Percentiles rank a stretch among this genome's conserved stretches.
Conservation (phyloP, 2,888 invertebrate species). For the Platypus cylindrus region DNA sequence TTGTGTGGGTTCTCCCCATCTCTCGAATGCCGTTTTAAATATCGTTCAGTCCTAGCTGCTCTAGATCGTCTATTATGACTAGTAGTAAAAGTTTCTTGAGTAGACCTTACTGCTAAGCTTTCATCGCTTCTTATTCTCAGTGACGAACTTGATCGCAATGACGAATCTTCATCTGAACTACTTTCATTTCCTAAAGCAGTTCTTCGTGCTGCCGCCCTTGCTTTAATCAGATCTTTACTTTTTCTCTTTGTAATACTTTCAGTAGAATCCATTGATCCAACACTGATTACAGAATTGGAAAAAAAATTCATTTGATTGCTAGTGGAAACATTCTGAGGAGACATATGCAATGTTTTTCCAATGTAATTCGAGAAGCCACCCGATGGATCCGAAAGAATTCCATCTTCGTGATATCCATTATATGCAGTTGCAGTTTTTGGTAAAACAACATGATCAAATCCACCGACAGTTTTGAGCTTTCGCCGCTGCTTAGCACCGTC, state of each 20-base stretch:
- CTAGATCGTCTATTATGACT: conserved; percentile 52
- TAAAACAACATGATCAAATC: conserved; percentile 53
- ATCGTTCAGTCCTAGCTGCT: conserved; percentile 67
- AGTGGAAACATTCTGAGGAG: conserved; percentile 28
- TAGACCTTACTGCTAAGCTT: conserved; percentile 42
- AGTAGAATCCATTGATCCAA: conserved; percentile 32
- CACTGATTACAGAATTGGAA: conserved; percentile 25
- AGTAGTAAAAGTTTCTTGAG: conserved; percentile 31
- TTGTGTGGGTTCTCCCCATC: conserved; percentile 48
- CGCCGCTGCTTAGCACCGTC: conserved; percentile 41
- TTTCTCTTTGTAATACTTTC: conserved; percentile 43
- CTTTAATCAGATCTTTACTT: conserved; percentile 49
- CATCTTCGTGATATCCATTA: conserved; percentile 36
- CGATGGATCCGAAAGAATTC: conserved; percentile 47
- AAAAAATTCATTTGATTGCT: conserved; percentile 19
- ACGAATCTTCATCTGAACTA: conserved; percentile 63
- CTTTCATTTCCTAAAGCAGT: conserved; percentile 46
- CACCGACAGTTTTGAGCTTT: conserved; percentile 42
- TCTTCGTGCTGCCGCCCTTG: conserved; percentile 52
- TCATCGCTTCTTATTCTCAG: conserved; percentile 57
- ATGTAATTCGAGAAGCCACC: conserved; percentile 24
- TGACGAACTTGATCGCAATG: conserved; percentile 54
- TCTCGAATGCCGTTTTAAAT: conserved; percentile 59
- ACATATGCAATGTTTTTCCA: conserved; percentile 22
- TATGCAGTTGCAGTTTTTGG: conserved; percentile 18